These are phyloP conservation scores for Todus mexicanus DNA, from an alignment of 2,797 vertebrate genomes.

Conservation along the genomic window DNA sequence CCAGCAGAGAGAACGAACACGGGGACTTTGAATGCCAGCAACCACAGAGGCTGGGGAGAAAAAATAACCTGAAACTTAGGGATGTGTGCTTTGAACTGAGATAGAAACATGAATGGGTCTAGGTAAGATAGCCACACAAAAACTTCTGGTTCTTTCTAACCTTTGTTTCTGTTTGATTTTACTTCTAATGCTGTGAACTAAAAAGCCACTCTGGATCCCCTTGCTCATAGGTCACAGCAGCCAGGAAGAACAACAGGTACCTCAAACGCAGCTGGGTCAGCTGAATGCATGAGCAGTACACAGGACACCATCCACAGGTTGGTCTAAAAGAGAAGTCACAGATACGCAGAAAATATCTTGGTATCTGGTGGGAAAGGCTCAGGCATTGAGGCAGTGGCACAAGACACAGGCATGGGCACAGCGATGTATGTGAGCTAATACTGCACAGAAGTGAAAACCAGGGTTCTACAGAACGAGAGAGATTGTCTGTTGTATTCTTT, in stretches of 20 bases:
- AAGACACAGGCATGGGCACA: background rate
- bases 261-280: background rate
- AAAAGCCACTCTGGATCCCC: background rate
- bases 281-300: background rate
- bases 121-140: background rate
- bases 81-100: background rate
- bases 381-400: rapidly evolving
- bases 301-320: background rate
- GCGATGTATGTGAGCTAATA: background rate
- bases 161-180: background rate
- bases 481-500: background rate
- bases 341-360: background rate
- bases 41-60: background rate
- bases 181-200: background rate
- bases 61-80: background rate
- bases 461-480: background rate
- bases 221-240: background rate
- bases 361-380: background rate
- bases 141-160: background rate
- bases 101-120: background rate
- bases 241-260: background rate
- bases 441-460: background rate
- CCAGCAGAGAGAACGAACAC: background rate
- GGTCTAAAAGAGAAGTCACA: background rate
- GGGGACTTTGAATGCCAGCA: background rate